Base-by-base conservation (phyloP, 2,797 vertebrate species). In the Ficedula albicollis region DNA sequence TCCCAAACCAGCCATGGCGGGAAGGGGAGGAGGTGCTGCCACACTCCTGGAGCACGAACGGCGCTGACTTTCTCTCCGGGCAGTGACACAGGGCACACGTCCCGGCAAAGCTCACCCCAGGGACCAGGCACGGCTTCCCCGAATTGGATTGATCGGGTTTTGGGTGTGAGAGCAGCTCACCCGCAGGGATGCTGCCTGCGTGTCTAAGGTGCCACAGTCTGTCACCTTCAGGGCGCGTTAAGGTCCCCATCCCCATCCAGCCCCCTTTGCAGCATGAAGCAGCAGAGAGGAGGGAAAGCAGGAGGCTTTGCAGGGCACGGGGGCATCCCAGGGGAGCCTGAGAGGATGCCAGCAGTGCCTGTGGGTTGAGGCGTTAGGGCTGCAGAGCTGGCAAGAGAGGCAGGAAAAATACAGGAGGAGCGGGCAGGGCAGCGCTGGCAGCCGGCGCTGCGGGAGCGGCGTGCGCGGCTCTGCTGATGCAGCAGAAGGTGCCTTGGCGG, bases 401-500 rank as follows among this genome's bases (percentile, higher is more conserved):
- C 68, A 92, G 87, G 72, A 94, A 87, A 87, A 83, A 77, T 58
- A 58, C 76, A 56, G 82, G 87, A 41, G 29, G 75, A 72, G 81
- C 8, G 0, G 75, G 73, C 68, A 46, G 68, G 90, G 91, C 75
- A 80, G 72, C 2, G 6, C 89, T 59, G 93, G 90, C 86, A 84
- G 89, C 78, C 12, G 13, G 83, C 4, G 22, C 93, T 79, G 86
- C 43, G 0, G 92, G 96, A 96, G 84, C 64, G 0, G 32, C 3
- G 7, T 9, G 83, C 46, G 0, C 51, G 69, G 72, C 15, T 39
- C 67, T 96, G 95, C 93, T 96, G 95, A 96, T 43, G 78, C 94
- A 87, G 95, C 94, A 96, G 49, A 70, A 93, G 72, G 81, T 48
- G 75, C 29, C 72, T 74, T 13, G 7, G 87, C 22, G 4, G 48